Conservation (phyloP, 2,797 vertebrate genomes). For the Parotocinclus haroldoi region DNA sequence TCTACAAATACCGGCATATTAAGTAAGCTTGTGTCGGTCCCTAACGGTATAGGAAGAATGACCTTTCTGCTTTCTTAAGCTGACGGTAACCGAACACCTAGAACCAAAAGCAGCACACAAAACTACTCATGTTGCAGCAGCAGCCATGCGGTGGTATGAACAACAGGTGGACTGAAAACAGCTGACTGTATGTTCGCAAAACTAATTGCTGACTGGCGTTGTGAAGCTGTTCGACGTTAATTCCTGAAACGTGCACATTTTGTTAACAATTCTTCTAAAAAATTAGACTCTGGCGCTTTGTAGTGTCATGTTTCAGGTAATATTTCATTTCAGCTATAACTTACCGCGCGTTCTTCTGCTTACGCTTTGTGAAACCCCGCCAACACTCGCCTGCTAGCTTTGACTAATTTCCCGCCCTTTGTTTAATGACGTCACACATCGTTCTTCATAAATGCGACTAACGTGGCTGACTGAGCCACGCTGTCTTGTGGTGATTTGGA, state of each 20-base stretch:
- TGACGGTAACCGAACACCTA: background rate
- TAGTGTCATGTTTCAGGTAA: too few relatives aligned
- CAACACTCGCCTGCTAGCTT: background rate
- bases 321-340: background rate
- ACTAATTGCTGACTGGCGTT: too few relatives aligned
- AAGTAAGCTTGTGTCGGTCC: too few relatives aligned
- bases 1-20: constrained; percentile 67
- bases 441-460: too few relatives aligned
- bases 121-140: constrained; percentile 7
- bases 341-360: background rate
- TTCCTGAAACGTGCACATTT: too few relatives aligned
- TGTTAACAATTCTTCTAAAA: too few relatives aligned
- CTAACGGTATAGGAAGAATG: background rate
- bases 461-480: too few relatives aligned
- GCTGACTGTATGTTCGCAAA: background rate
- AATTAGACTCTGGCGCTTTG: too few relatives aligned
- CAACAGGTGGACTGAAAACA: constrained; percentile 11
- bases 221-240: too few relatives aligned
- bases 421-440: background rate
- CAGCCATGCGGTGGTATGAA: constrained; percentile 7
- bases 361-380: too few relatives aligned
- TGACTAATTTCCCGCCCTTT: constrained; percentile 1
- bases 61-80: constrained; percentile 1
- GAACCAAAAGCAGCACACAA: background rate
- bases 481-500: too few relatives aligned